A percentile compares a stretch with the other conserved stretches of the same genome.
phyloP scores from a whole-genome alignment of 2,888 invertebrate species.

The Noctua janthina region DNA sequence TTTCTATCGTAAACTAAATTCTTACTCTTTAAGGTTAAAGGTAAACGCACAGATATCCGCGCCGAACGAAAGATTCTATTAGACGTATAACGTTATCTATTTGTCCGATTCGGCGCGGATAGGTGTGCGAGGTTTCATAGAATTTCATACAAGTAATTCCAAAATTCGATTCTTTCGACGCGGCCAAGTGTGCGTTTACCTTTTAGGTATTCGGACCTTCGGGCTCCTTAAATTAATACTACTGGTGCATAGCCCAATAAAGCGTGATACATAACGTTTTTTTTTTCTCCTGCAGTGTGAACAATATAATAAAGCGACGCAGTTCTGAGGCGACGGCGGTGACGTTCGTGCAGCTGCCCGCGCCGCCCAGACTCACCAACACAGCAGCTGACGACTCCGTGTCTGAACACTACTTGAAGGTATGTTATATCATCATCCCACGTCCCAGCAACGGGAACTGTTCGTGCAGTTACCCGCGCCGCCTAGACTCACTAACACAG shows the following conservation, averaged over 20 bases:
- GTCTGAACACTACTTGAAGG: constrained; percentile 83
- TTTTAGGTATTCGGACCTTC: not conserved
- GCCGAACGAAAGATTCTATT: too few species aligned
- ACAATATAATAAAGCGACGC: constrained; percentile 94
- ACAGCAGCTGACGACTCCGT: constrained; percentile 68
- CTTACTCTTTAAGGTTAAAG: too few species aligned
- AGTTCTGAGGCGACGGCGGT: constrained; percentile 95
- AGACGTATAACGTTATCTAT: too few species aligned
- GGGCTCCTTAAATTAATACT: too few species aligned
- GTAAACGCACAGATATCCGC: too few species aligned
- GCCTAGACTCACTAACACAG: not conserved
- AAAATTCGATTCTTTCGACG: not conserved
- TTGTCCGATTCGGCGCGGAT: too few species aligned
- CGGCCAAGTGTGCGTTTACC: not conserved
- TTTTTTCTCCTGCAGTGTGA: constrained; percentile 89
- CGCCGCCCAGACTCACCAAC: constrained; percentile 92
- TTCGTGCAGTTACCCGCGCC: not conserved
- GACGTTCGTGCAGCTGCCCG: constrained; percentile 97
- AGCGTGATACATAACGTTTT: too few species aligned
- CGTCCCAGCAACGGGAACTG: not conserved
- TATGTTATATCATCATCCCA: not conserved
- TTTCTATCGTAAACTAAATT: too few species aligned
- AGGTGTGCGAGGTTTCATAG: not conserved
- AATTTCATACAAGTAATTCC: not conserved
- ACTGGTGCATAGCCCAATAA: too few species aligned